Percentiles rank a stretch among this genome's conserved stretches.
Evolutionary conservation across 2,797 vertebrate genomes (phyloP).

Genomic region (Mareca penelope): DNA sequence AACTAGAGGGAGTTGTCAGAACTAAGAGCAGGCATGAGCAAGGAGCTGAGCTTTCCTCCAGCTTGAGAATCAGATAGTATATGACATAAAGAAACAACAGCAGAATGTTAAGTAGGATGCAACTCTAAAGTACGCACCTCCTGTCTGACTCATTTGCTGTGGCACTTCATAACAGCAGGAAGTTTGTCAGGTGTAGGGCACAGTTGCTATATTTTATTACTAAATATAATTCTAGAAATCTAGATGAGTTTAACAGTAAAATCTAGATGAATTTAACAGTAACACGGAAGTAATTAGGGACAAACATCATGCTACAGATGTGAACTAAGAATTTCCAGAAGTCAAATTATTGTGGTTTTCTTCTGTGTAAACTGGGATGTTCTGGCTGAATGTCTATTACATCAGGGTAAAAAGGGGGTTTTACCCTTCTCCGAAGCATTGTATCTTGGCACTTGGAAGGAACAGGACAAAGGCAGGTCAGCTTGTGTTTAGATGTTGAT

Average conservation of each 20-base stretch:
- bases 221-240: not conserved
- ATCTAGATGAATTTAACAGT: not conserved
- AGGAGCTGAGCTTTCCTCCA: not conserved
- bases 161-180: not conserved
- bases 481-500: not conserved
- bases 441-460: not conserved
- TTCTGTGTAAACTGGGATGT: not conserved
- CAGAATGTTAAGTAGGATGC: not conserved
- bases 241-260: not conserved
- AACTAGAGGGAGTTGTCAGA: not conserved
- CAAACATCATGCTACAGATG: not conserved
- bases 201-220: not conserved
- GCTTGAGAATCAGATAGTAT: not conserved
- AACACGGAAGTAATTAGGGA: not conserved
- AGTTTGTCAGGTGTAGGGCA: not conserved
- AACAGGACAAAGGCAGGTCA: not conserved
- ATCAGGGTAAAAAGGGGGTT: not conserved
- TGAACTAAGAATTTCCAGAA: not conserved
- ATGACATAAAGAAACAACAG: not conserved
- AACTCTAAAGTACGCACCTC: not conserved
- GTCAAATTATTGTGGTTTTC: not conserved
- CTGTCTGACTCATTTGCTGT: not conserved
- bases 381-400: not conserved
- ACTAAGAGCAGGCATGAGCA: not conserved
- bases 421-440: not conserved